Evolutionary conservation across 2,797 vertebrate genomes (phyloP), one percentile per base, ranked within the genome.

Genomic region (Pangasius mekongensis): DNA sequence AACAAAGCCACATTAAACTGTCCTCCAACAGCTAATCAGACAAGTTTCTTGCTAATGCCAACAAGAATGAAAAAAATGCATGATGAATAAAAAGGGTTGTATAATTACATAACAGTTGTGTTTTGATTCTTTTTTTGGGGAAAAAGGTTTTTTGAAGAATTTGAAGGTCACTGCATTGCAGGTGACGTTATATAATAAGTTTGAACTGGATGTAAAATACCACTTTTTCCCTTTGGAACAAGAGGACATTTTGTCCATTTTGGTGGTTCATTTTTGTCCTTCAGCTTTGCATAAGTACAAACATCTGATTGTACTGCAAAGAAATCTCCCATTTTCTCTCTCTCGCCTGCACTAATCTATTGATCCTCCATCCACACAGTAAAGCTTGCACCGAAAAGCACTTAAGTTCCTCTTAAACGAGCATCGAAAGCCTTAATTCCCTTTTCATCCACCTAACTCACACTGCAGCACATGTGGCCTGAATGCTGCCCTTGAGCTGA

Each of bases 341-440:
- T 64, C 39, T 43, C 49, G 69, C 24, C 76, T 81, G 52, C 49
- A 27, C 69, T 84, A 82, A 81, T 89, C 67, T 87, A 85, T 91
- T 60, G 84, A 90, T 90, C 67, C 47, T 13, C 81, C 76, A 64
- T 82, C 56, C 83, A 76, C 83, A 80, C 77, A 27, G 69, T 66
- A 60, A 77, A 64, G 54, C 83, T 80, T 52, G 71, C 36, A 67
- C 78, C 76, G 54, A 83, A 69, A 87, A 49, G 86, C 74, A 74
- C 83, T 87, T 82, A 66, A 83, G 82, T 60, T 84, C 64, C 62
- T 85, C 87, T 81, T 83, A 83, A 89, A 91, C 22, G 82, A 84
- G 81, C 84, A 67, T 69, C 47, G 73, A 87, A 84, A 83, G 87
- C 60, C 54, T 85, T 81, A 80, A 87, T 89, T 89, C 88, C 67